Conservation (phyloP, 2,113 vertebrate genomes). For the Archilochus colubris region DNA sequence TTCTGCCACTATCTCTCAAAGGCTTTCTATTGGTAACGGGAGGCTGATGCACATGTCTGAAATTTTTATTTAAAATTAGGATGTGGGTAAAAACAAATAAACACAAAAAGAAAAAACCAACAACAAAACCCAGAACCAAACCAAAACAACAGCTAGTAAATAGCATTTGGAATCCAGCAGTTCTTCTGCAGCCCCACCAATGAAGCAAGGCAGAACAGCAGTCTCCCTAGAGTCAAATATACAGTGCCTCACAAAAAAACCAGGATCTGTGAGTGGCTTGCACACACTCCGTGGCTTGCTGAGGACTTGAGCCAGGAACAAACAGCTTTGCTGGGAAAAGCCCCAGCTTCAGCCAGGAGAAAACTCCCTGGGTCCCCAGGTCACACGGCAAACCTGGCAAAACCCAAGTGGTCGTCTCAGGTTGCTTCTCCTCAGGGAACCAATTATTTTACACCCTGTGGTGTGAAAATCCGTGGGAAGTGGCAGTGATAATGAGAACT, state of each 20-base stretch:
- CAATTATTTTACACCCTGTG: conserved; percentile 16
- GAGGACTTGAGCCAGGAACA: background rate
- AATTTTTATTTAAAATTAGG: background rate
- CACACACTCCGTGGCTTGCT: rapidly evolving
- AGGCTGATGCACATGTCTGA: background rate
- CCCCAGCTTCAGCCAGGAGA: background rate
- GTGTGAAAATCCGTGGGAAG: background rate
- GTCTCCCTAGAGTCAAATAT: background rate
- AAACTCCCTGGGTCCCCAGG: background rate
- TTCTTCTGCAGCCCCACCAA: background rate
- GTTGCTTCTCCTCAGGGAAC: background rate
- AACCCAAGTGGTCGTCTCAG: background rate
- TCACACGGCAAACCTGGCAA: background rate
- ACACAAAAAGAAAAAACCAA: too few species aligned
- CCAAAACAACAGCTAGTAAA: background rate
- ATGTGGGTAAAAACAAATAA: background rate
- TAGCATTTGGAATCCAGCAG: background rate
- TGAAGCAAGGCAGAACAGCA: background rate
- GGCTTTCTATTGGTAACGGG: background rate
- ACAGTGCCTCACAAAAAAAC: background rate
- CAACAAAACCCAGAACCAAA: too few species aligned
- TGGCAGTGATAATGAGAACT: background rate
- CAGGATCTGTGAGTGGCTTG: background rate
- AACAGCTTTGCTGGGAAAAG: background rate
- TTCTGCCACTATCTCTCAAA: background rate